Evolutionary conservation across 2,888 invertebrate species (phyloP).

Genomic region (Xiphydria camelus): DNA sequence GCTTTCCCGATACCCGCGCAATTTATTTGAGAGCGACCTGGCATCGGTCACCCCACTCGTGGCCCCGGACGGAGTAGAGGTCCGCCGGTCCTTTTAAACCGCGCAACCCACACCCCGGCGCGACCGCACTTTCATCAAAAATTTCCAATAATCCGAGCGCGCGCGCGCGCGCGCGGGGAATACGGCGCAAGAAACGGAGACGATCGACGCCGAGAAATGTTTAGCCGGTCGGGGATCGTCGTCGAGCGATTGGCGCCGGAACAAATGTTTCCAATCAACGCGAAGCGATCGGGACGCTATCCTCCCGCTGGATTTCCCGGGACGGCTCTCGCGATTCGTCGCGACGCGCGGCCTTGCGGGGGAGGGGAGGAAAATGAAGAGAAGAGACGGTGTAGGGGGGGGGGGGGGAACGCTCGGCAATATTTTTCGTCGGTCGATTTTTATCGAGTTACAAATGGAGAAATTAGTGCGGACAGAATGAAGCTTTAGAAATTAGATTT

Average conservation of each 20-base stretch:
- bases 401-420: constrained; percentile 2
- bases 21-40: no score
- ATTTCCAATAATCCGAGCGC: constrained; percentile 37
- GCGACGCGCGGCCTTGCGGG: neutral
- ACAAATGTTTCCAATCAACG: constrained; percentile 34
- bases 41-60: no score
- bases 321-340: no score
- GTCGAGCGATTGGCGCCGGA: constrained; percentile 17
- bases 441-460: constrained; percentile 45
- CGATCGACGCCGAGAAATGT: neutral
- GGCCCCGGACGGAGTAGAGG: no score
- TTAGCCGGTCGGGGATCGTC: constrained; percentile 13
- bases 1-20: no score
- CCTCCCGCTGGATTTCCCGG: no score
- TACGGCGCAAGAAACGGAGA: neutral
- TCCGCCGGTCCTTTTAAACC: no score
- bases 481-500: constrained; percentile 48
- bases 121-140: constrained; percentile 28
- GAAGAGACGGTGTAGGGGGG: neutral
- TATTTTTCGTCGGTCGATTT: constrained; percentile 33
- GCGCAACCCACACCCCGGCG: constrained; percentile 11
- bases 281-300: neutral
- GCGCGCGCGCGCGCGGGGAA: neutral
- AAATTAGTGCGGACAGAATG: constrained; percentile 33
- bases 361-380: neutral